Percentiles rank a stretch among this genome's conserved stretches.
Evolutionary conservation across 2,888 invertebrate species (phyloP).

Genomic region (Hirudinaria manillensis): DNA sequence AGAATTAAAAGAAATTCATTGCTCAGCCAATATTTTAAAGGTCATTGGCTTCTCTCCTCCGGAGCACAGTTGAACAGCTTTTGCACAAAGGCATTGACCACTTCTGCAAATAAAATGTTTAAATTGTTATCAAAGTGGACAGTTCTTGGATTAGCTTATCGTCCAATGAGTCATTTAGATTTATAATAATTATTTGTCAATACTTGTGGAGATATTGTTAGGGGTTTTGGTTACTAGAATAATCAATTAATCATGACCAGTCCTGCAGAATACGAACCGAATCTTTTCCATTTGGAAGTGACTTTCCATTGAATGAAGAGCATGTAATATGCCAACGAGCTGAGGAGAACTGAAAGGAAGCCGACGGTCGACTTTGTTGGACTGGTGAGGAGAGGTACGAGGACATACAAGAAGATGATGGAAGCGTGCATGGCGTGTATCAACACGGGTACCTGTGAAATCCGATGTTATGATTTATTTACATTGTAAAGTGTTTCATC

Average conservation of each 20-base stretch:
- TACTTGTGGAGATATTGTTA: no score
- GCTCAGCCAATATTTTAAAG: neutral
- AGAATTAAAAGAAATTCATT: no score
- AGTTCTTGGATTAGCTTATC: no score
- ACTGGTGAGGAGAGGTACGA: conserved; percentile 26
- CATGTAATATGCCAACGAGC: conserved; percentile 30
- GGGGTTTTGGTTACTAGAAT: no score
- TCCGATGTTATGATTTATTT: neutral
- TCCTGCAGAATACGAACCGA: neutral
- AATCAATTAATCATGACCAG: no score
- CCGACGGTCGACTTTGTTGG: conserved; percentile 7
- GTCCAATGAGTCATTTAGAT: no score
- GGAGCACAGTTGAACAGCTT: conserved; percentile 29
- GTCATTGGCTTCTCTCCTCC: conserved; percentile 2
- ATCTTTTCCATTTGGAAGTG: neutral
- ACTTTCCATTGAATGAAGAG: conserved; percentile 26
- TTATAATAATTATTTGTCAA: no score
- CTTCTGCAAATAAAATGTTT: conserved; percentile 22
- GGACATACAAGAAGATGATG: conserved; percentile 1
- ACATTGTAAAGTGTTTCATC: neutral
- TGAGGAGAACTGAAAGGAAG: neutral
- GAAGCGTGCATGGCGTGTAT: conserved; percentile 20
- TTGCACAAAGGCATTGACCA: conserved; percentile 18
- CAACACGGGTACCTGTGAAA: conserved; percentile 27
- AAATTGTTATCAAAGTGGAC: neutral